A percentile compares a stretch with the other conserved stretches of the same genome.
Evolutionary conservation across 1,140 invertebrate species (phyloP).

Genomic region (Sesamia nonagrioides): DNA sequence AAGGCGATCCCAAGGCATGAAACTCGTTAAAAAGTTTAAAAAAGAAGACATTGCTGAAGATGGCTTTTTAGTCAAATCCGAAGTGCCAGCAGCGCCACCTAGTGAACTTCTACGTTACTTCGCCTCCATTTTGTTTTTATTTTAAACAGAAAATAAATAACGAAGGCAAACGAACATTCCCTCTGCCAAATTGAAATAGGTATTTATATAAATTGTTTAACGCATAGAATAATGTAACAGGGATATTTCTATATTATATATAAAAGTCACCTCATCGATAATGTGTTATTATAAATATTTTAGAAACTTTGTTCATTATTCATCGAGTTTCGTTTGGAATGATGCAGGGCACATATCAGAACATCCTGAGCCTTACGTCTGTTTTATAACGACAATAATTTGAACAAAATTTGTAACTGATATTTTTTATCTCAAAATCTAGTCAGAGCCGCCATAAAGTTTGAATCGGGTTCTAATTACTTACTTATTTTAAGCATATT

Average conservation of each 20-base stretch:
- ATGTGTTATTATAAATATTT: background rate
- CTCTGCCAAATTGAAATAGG: conserved; percentile 38
- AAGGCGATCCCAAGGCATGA: background rate
- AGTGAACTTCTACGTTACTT: background rate
- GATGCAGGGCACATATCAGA: conserved; percentile 43
- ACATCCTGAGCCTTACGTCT: conserved; percentile 29
- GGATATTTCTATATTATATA: conserved; percentile 28
- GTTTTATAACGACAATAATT: conserved; percentile 45
- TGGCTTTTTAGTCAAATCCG: background rate
- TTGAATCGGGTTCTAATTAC: too few species aligned
- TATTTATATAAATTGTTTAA: conserved; percentile 32
- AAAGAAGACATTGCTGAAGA: background rate
- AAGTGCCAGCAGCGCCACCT: background rate
- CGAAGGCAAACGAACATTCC: conserved; percentile 27
- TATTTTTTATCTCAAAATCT: conserved; percentile 40
- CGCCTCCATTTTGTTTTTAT: background rate
- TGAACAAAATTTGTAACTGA: conserved; percentile 23
- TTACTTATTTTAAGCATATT: background rate
- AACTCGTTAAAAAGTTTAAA: background rate
- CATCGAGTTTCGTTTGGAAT: conserved; percentile 12
- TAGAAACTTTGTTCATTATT: conserved; percentile 7
- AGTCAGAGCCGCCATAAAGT: conserved; percentile 6
- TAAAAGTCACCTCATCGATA: conserved; percentile 11
- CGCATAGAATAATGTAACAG: conserved; percentile 26
- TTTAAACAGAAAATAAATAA: conserved; percentile 1